phyloP scores from a whole-genome alignment of 2,113 vertebrate species.

The Alligator sinensis region DNA sequence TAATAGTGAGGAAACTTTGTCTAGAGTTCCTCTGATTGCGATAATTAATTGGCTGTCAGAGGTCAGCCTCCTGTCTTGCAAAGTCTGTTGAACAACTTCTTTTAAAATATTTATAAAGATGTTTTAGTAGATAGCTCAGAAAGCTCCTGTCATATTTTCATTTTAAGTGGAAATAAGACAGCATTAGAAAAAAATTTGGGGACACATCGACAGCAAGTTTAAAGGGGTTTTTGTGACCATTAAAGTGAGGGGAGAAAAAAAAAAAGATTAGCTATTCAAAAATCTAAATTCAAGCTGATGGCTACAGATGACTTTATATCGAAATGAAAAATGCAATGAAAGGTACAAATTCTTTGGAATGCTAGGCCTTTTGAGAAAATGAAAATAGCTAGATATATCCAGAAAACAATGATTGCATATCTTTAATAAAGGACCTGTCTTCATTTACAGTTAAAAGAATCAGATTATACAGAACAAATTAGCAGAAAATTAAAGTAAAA shows the following conservation, averaged over 20 bases:
- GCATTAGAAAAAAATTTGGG: neutral
- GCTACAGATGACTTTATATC: conserved; percentile 1
- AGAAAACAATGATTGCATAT: neutral
- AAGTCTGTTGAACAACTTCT: conserved; percentile 60
- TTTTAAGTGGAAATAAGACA: conserved; percentile 38
- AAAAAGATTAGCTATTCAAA: neutral
- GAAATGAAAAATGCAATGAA: neutral
- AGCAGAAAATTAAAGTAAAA: neutral
- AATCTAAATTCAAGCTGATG: neutral
- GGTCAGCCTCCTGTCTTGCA: conserved; percentile 72
- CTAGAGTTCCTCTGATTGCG: conserved; percentile 76
- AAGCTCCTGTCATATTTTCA: conserved; percentile 57
- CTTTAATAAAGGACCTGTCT: neutral
- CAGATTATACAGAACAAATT: neutral
- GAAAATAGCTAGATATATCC: neutral
- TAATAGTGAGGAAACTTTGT: conserved; percentile 70
- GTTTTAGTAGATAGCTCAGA: conserved; percentile 48
- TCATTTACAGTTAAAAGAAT: neutral
- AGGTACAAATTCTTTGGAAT: neutral
- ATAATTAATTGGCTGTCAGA: conserved; percentile 77
- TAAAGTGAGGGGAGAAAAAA: neutral
- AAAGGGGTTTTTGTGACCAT: neutral
- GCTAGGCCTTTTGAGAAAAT: neutral
- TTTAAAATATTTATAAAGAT: conserved; percentile 79
- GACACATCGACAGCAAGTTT: neutral